Evolutionary conservation across 2,888 invertebrate species (phyloP), one percentile per base, ranked within the genome.

Genomic region (Rhodophaea formosa): DNA sequence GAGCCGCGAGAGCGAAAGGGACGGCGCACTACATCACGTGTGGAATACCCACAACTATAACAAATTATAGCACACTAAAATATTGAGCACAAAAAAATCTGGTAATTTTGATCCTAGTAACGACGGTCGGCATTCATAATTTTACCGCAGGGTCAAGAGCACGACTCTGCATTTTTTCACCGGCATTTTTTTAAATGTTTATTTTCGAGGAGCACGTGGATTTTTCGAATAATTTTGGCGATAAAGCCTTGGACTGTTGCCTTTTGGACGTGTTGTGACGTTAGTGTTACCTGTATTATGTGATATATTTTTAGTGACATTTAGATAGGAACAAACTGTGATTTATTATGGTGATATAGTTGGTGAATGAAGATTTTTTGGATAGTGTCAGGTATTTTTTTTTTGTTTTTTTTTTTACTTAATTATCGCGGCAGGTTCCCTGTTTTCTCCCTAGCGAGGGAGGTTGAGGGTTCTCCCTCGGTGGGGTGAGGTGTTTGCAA

Each of bases 251-350:
- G 86, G 86, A 88, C 83, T 82, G 83, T 86, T 86, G 90, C 91
- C 91, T 91, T 90, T 81, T 69, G 84, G 84, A 86, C 89, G 90
- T 90, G 91, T 91, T 91, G 91, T 91, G 90, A 91, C 88, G 70
- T 70, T 86, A 86, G 88, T 89, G 91, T 87, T 89, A 89, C 88
- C 88, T 74, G 78, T 78, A 85, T 84, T 82, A 88, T 91, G 90
- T 91, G 91, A 91, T 91, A 88, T 87, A 74, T 73, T 74, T 82
- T 84, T 87, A 88, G 88, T 89, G 91, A 89, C 90, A 82, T 82
- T 87, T 79, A 84, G 75, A 80, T 88, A 89, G 76, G 83, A 89
- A 88, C 88, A 82, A 89, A 89, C 91, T 91, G 91, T 91, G 91
- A 91, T 91, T 87, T 86, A 83, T 77, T 80, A 83, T 86, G 87